phyloP scores from a whole-genome alignment of 2,113 vertebrate genomes.

The Galbula dea region DNA sequence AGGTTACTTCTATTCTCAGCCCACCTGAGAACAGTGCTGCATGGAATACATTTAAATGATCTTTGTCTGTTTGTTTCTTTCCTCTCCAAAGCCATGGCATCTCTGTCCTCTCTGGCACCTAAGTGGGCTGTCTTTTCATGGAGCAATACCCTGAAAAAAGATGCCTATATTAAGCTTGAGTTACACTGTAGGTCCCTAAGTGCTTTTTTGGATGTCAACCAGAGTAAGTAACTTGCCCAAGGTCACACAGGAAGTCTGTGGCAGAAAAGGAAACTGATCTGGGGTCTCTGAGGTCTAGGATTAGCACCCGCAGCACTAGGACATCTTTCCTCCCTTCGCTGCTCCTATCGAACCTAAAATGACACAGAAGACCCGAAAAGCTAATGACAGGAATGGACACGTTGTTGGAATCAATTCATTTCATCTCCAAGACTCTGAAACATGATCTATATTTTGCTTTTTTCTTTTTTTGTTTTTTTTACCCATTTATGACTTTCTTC shows the following conservation, averaged over 20 bases:
- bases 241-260: neutral
- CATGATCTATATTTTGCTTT: neutral
- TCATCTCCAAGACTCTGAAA: neutral
- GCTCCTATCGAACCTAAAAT: neutral
- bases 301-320: neutral
- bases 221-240: neutral
- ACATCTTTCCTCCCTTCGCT: neutral
- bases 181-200: constrained; percentile 30
- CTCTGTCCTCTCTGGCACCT: neutral
- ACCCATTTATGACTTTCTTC: constrained; percentile 20
- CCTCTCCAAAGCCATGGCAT: neutral
- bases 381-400: neutral
- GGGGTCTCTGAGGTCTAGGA: neutral
- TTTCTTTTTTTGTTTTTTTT: no score
- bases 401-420: neutral
- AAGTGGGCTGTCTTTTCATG: neutral
- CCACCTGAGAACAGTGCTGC: neutral
- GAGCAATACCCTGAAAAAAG: neutral
- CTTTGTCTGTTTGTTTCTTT: neutral
- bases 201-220: constrained; percentile 51
- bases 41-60: neutral
- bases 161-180: neutral
- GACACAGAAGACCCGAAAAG: neutral
- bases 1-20: neutral
- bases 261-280: constrained; percentile 8